A percentile compares a stretch with the other conserved stretches of the same genome.
These are phyloP conservation scores for Cheracebus regulus DNA, from an alignment of 2,797 vertebrate species.

Conservation along the genomic window DNA sequence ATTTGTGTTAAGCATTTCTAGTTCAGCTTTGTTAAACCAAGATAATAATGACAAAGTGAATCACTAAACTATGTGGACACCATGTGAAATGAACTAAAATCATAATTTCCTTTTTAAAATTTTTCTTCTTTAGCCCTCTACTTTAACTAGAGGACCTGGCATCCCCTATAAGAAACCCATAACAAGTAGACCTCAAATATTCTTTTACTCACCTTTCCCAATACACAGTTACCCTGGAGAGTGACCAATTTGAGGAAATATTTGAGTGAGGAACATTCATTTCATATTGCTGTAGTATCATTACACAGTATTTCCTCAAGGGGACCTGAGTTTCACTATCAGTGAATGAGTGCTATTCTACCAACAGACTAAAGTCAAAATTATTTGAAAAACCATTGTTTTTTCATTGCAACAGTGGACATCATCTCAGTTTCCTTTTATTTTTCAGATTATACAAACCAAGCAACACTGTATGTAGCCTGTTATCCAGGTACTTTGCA, in stretches of 20 bases:
- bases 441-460: neutral
- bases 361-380: neutral
- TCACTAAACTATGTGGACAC: neutral
- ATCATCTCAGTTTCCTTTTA: neutral
- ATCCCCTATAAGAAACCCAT: neutral
- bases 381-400: neutral
- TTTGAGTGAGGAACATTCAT: neutral
- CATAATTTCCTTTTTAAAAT: neutral
- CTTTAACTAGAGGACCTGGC: neutral
- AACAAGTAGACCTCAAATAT: neutral
- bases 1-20: neutral
- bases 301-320: neutral
- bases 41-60: neutral
- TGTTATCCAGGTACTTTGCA: neutral
- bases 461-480: neutral
- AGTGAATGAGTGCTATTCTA: neutral
- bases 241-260: neutral
- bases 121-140: neutral
- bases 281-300: neutral
- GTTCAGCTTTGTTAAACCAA: neutral
- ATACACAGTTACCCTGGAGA: neutral
- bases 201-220: neutral
- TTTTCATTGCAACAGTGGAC: neutral
- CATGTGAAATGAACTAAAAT: neutral
- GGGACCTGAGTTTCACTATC: neutral